These are phyloP conservation scores for Octodonta nipae DNA, from an alignment of 2,888 invertebrate species.

Conservation along the genomic window DNA sequence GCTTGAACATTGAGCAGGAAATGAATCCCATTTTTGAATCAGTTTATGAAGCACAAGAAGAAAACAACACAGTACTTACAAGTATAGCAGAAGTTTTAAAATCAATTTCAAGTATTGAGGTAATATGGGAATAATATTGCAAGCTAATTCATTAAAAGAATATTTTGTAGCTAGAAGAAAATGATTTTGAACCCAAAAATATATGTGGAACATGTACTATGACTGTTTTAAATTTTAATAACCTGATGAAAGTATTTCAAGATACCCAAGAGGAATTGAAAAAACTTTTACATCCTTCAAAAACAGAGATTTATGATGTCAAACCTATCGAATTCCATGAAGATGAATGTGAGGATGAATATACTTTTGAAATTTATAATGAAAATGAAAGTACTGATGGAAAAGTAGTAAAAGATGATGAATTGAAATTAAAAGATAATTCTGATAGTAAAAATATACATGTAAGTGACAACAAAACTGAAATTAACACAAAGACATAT, in stretches of 20 bases:
- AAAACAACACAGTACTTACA: neutral
- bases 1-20: constrained; percentile 4
- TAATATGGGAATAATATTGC: constrained; percentile 4
- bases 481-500: constrained; percentile 8
- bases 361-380: neutral
- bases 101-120: constrained; percentile 7
- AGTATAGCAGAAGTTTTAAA: constrained; percentile 7
- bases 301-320: too few relatives aligned
- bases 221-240: constrained; percentile 8
- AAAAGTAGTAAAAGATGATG: constrained; percentile 3
- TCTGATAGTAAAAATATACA: constrained; percentile 5
- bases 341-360: too few relatives aligned
- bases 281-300: constrained; percentile 5
- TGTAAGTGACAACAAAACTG: constrained; percentile 7
- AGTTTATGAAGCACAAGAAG: constrained; percentile 5
- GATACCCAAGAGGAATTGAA: constrained; percentile 4
- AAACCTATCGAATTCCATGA: constrained; percentile 5
- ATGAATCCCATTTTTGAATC: constrained; percentile 9
- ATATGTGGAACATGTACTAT: constrained; percentile 9
- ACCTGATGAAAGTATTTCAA: constrained; percentile 7
- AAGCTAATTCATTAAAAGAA: neutral
- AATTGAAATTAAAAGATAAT: constrained; percentile 6
- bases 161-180: constrained; percentile 8
- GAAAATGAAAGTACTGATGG: neutral
- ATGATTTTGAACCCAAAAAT: constrained; percentile 4